These are phyloP conservation scores for Epsilonema sp. DNA, from an alignment of 2,888 invertebrate genomes.

Conservation along the genomic window DNA sequence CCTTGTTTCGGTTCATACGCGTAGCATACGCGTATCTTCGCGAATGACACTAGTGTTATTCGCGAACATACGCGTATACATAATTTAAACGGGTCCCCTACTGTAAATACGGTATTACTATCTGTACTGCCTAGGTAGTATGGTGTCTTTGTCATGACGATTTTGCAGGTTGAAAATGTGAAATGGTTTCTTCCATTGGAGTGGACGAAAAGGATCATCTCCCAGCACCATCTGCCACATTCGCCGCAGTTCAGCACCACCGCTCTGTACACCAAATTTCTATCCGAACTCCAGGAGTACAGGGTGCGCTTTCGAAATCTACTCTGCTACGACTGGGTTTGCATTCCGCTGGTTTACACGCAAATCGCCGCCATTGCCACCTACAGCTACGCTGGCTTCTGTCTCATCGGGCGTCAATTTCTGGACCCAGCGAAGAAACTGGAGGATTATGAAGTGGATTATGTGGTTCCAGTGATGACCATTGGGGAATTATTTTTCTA, in stretches of 20 bases:
- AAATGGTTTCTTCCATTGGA: slow-evolving; percentile 19
- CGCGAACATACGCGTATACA: no score
- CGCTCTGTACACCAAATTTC: neutral
- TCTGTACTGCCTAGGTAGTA: no score
- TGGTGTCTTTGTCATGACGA: no score
- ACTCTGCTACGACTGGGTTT: slow-evolving; percentile 17
- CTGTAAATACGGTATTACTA: no score
- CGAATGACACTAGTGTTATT: no score
- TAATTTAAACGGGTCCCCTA: no score
- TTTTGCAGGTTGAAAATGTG: slow-evolving; percentile 12
- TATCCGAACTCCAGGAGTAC: slow-evolving; percentile 3
- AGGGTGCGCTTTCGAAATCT: slow-evolving; percentile 3
- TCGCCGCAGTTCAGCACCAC: neutral
- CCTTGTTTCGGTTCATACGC: no score
- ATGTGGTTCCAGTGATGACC: neutral
- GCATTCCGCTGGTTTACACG: slow-evolving; percentile 18
- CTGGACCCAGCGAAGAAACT: neutral
- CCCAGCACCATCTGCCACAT: neutral
- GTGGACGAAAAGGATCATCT: slow-evolving; percentile 16
- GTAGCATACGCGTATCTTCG: no score
- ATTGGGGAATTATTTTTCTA: slow-evolving; percentile 3
- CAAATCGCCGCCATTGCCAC: slow-evolving; percentile 9
- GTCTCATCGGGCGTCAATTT: slow-evolving; percentile 2
- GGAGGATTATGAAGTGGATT: slow-evolving; percentile 1
- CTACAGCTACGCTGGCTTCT: slow-evolving; percentile 1